phyloP scores from a whole-genome alignment of 1,140 invertebrate genomes.

The Hetaerina americana region DNA sequence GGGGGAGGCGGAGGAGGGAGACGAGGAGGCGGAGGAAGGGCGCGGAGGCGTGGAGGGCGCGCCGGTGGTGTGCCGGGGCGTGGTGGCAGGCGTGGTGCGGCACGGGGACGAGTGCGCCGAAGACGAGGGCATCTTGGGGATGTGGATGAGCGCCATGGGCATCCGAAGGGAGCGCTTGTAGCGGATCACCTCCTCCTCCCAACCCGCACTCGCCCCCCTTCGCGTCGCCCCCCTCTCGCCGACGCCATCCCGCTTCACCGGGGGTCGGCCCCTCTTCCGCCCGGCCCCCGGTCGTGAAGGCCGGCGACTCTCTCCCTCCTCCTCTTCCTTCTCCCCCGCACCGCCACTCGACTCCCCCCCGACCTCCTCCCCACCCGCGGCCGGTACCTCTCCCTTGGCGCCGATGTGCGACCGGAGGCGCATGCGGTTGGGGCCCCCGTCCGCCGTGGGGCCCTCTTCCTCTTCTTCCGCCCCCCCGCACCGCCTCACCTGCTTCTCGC shows the following conservation, averaged over 20 bases:
- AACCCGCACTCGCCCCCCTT: constrained; percentile 36
- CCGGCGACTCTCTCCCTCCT: constrained; percentile 1
- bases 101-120: background rate
- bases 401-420: background rate
- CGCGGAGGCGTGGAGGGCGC: constrained; percentile 28
- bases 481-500: constrained; percentile 16
- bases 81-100: background rate
- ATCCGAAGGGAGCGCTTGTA: constrained; percentile 68
- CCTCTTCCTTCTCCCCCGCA: constrained; percentile 9
- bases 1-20: constrained; percentile 13
- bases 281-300: background rate
- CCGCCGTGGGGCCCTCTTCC: too few relatives aligned
- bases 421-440: background rate
- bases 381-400: constrained; percentile 2
- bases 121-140: constrained; percentile 30
- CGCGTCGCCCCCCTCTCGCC: background rate
- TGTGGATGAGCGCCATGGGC: constrained; percentile 59
- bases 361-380: background rate
- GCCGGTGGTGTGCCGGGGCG: background rate
- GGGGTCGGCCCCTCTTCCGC: background rate
- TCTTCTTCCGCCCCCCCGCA: constrained; percentile 18
- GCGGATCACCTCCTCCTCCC: constrained; percentile 65
- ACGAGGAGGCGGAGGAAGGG: constrained; percentile 19
- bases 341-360: background rate
- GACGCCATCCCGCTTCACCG: background rate